Conservation (phyloP, 2,113 vertebrate species). For the Colistium nudipinnis region DNA sequence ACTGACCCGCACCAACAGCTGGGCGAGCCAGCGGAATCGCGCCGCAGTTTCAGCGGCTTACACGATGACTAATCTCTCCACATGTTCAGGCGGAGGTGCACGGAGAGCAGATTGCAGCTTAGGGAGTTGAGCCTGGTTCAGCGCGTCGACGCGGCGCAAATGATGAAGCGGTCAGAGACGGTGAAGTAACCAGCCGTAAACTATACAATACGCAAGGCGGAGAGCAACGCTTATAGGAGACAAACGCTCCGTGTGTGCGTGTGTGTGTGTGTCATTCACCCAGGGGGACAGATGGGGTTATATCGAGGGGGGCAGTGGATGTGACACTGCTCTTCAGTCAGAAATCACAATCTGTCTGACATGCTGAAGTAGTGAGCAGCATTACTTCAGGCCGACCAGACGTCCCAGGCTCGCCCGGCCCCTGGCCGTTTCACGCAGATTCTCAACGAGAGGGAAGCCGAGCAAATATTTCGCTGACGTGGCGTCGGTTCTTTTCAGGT, state of each 20-base stretch:
- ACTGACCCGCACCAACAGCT: conserved; percentile 60
- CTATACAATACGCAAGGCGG: conserved; percentile 11
- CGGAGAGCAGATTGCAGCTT: conserved; percentile 63
- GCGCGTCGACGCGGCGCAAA: conserved; percentile 23
- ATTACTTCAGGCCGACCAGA: conserved; percentile 62
- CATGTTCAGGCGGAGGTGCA: conserved; percentile 48
- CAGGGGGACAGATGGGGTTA: conserved; percentile 45
- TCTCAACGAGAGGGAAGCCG: conserved; percentile 17
- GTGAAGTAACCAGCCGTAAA: conserved; percentile 27
- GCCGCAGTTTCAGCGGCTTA: conserved; percentile 45
- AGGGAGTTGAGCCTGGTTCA: conserved; percentile 29
- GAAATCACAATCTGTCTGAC: conserved; percentile 51
- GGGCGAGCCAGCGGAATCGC: conserved; percentile 16
- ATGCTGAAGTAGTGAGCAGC: conserved; percentile 39
- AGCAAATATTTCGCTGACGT: conserved; percentile 6
- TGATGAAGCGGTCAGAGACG: conserved; percentile 12
- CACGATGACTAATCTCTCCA: conserved; percentile 59
- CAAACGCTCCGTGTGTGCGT: not conserved
- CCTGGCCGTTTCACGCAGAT: conserved; percentile 42
- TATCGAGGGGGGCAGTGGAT: conserved; percentile 16
- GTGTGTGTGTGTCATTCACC: conserved; percentile 37
- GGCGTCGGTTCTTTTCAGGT: too few relatives aligned
- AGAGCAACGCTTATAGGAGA: conserved; percentile 31
- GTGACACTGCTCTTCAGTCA: conserved; percentile 33
- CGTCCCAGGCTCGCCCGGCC: conserved; percentile 47